Evolutionary conservation across 2,113 vertebrate species (phyloP).

Genomic region (Phylloscopus trochilus): DNA sequence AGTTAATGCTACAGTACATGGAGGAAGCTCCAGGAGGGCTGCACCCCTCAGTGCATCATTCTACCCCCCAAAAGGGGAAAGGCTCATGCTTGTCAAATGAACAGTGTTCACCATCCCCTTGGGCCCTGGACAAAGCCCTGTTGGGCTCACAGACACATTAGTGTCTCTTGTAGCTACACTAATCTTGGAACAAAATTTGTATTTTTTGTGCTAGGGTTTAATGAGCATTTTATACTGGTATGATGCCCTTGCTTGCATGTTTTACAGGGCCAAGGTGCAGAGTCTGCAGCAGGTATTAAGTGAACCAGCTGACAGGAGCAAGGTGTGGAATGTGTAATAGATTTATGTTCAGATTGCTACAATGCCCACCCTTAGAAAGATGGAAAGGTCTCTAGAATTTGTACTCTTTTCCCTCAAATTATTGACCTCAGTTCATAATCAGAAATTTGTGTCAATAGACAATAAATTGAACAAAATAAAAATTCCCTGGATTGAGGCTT

Average conservation of each 20-base stretch:
- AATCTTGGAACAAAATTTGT: not conserved
- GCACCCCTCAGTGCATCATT: not conserved
- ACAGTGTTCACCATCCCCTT: not conserved
- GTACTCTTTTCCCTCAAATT: not conserved
- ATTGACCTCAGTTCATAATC: not conserved
- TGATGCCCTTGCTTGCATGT: not conserved
- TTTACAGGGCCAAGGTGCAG: not conserved
- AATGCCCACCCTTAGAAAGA: not conserved
- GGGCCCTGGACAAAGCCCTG: not conserved
- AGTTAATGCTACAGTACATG: not conserved
- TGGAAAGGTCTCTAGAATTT: not conserved
- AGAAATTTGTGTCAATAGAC: not conserved
- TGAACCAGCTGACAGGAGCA: not conserved
- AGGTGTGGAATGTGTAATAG: not conserved
- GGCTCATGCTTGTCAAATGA: not conserved
- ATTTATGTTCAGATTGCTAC: not conserved
- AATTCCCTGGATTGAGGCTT: not conserved
- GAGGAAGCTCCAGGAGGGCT: not conserved
- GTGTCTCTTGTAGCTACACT: not conserved
- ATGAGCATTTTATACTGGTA: not conserved
- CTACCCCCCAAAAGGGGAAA: not conserved
- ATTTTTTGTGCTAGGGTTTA: not conserved
- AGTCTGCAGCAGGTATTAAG: not conserved
- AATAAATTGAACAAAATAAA: not conserved
- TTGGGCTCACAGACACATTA: accelerated